These are phyloP conservation scores for Neuroterus valhalla DNA, from an alignment of 1,140 invertebrate species.

Conservation along the genomic window DNA sequence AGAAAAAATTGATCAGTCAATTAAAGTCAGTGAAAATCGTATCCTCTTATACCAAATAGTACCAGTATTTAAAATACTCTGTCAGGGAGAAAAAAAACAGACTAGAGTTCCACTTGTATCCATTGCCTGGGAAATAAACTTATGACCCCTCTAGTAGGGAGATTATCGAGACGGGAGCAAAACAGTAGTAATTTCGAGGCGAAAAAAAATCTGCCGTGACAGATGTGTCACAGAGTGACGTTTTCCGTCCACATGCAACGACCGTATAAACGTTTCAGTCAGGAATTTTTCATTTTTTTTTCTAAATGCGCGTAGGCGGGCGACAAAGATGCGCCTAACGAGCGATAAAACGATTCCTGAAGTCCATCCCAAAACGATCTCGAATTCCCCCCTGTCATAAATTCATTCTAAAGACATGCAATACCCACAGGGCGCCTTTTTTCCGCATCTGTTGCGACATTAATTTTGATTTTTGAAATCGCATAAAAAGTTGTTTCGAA, in stretches of 20 bases:
- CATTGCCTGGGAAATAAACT: conserved; percentile 21
- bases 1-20: too few species aligned
- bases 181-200: not conserved
- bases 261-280: conserved; percentile 17
- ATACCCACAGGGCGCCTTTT: conserved; percentile 36
- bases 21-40: too few species aligned
- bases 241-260: conserved; percentile 24
- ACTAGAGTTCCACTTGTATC: not conserved
- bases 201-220: conserved; percentile 22
- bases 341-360: conserved; percentile 51
- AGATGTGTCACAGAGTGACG: conserved; percentile 23
- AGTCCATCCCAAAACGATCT: conserved; percentile 40
- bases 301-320: conserved; percentile 34
- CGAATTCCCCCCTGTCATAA: conserved; percentile 43
- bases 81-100: not conserved
- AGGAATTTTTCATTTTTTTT: conserved; percentile 21
- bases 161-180: conserved; percentile 3
- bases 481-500: too few species aligned
- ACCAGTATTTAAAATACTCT: too few species aligned
- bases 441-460: conserved; percentile 38
- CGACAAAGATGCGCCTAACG: conserved; percentile 43
- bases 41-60: too few species aligned
- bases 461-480: conserved; percentile 47
- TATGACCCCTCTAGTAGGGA: not conserved
- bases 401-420: conserved; percentile 40